These are phyloP conservation scores for Drosophila elegans DNA, from an alignment of 1,140 invertebrate genomes.

Conservation along the genomic window DNA sequence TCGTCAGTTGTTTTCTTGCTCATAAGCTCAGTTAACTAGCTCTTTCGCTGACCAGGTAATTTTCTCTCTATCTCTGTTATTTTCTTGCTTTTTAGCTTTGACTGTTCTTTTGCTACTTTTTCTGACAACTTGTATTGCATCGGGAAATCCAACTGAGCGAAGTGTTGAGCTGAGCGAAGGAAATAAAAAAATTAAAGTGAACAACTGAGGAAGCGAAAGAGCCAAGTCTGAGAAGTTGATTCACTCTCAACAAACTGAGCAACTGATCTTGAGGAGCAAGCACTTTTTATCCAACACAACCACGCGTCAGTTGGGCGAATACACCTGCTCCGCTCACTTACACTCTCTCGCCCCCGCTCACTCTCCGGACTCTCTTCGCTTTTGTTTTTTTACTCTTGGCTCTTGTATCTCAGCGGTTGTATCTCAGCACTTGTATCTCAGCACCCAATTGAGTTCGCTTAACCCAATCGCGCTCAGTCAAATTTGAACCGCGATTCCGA, in stretches of 20 bases:
- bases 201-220: conserved; percentile 2
- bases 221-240: background rate
- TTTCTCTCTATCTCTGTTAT: too few species aligned
- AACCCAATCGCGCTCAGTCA: conserved; percentile 62
- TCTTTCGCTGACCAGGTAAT: too few species aligned
- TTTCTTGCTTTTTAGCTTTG: too few species aligned
- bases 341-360: conserved; percentile 16
- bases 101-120: too few species aligned
- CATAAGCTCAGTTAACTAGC: too few species aligned
- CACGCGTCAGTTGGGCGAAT: background rate
- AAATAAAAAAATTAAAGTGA: background rate
- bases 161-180: background rate
- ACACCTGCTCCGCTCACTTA: conserved; percentile 36
- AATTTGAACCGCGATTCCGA: conserved; percentile 83
- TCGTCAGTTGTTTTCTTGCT: too few species aligned
- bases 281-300: background rate
- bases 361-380: conserved; percentile 8
- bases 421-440: background rate
- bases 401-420: conserved; percentile 1
- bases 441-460: conserved; percentile 41
- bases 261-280: conserved; percentile 1
- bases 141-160: background rate
- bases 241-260: conserved; percentile 5
- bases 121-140: background rate
- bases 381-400: conserved; percentile 2